Percentiles rank a stretch among this genome's conserved stretches.
Conservation (phyloP, 2,888 invertebrate species). For the Pristionchus exspectatus region DNA sequence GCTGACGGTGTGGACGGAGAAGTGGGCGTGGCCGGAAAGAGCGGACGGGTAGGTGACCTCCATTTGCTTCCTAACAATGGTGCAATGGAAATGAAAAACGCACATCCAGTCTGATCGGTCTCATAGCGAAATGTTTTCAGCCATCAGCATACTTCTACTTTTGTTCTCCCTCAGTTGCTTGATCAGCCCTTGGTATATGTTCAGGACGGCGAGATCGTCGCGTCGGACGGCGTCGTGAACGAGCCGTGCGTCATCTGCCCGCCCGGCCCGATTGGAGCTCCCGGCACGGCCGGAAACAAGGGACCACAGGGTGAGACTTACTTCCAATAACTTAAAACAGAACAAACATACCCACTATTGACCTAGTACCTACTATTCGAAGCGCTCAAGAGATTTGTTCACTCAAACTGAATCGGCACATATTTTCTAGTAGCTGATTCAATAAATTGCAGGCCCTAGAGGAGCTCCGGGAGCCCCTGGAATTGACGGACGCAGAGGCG, state of each 20-base stretch:
- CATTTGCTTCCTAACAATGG: not conserved
- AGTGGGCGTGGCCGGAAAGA: conserved; percentile 25
- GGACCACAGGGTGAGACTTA: conserved; percentile 66
- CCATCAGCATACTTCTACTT: too few relatives aligned
- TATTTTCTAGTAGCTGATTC: too few relatives aligned
- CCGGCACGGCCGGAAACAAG: conserved; percentile 74
- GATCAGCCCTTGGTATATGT: too few relatives aligned
- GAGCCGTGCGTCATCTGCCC: conserved; percentile 78
- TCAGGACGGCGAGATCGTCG: conserved; percentile 67
- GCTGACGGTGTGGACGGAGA: conserved; percentile 49
- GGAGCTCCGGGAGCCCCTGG: conserved; percentile 73
- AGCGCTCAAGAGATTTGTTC: too few relatives aligned
- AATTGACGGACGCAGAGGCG: conserved; percentile 76
- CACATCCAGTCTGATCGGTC: too few relatives aligned
- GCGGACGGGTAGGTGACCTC: conserved; percentile 8
- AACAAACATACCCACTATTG: too few relatives aligned
- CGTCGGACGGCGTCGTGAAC: conserved; percentile 65
- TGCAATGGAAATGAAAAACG: too few relatives aligned
- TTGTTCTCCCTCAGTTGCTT: too few relatives aligned
- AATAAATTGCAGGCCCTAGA: conserved; percentile 61
- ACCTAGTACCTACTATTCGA: not conserved
- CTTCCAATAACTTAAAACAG: too few relatives aligned
- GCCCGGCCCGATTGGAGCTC: conserved; percentile 73
- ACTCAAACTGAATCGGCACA: too few relatives aligned
- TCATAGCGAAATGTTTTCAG: too few relatives aligned